Base-by-base conservation (phyloP, 2,888 invertebrate genomes). In the Psococerastis gibbosa region DNA sequence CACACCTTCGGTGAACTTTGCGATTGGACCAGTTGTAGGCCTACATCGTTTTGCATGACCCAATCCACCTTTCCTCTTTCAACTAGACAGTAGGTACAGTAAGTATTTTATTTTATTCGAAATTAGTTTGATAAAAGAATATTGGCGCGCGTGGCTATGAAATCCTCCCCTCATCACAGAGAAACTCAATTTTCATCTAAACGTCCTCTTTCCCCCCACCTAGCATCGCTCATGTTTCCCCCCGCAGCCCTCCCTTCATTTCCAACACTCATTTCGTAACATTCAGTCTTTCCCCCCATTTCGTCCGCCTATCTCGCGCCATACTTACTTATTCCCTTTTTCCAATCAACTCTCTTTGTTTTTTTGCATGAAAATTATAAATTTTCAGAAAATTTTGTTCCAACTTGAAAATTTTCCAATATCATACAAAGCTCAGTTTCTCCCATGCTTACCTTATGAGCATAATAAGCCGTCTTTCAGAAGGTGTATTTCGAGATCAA, bases 221-320 rank as follows among this genome's bases (percentile, higher is more conserved):
- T 38, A 38, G 38, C 38, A 38, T 38, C 38, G 38, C 38, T 38
- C 38, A 38, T 38, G 38, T 38, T 38, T 38, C 38, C 38, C 38
- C 38, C 22, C n/a, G 13, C 33, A 15, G 9, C 6, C 17, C 33
- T 33, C 33, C n/a, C 31, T n/a, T 33, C 15, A 16, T 33, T 33
- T 33, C 33, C 3, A 33, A 17, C 33, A 16, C 33, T 17, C 33
- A 33, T 33, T 33, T 33, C 16, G 33, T 33, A 33, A 33, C 33
- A 15, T 17, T 33, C 33, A 33, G 4, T 33, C 9, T 4, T 3
- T 6, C 5, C 5, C 9, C 3, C 33, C 33, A 3, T 33, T 16
- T 4, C 33, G n/a, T n/a, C n/a, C n/a, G n/a, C n/a, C n/a, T n/a
- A n/a, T n/a, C n/a, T 27, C 27, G 8, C 27, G 8, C 27, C 6